phyloP scores from a whole-genome alignment of 2,888 invertebrate species.

The Lasioglossum morio region DNA sequence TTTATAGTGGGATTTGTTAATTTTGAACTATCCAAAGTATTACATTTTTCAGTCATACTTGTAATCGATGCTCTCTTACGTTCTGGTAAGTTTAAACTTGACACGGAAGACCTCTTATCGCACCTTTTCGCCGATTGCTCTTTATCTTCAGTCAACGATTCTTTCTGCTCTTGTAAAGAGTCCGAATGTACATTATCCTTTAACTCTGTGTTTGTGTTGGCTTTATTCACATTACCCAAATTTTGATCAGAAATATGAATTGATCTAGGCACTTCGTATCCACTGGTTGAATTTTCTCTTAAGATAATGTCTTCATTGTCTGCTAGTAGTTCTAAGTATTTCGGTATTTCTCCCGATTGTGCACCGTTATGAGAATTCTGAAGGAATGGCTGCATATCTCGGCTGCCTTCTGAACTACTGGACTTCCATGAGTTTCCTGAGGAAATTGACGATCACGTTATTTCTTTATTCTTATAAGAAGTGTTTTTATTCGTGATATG shows the following conservation, averaged over 20 bases:
- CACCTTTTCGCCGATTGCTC: constrained; percentile 62
- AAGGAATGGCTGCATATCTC: constrained; percentile 85
- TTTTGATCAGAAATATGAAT: constrained; percentile 74
- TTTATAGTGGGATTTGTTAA: constrained; percentile 66
- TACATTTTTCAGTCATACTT: constrained; percentile 77
- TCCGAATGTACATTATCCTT: constrained; percentile 53
- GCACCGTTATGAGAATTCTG: constrained; percentile 78
- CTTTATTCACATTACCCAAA: constrained; percentile 50
- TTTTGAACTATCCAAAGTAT: constrained; percentile 75
- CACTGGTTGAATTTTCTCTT: constrained; percentile 85
- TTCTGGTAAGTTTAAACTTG: constrained; percentile 77
- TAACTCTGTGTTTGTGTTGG: constrained; percentile 31
- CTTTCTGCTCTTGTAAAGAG: constrained; percentile 51
- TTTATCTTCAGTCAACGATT: constrained; percentile 34
- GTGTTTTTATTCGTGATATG: neutral
- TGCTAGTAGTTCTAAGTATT: constrained; percentile 89
- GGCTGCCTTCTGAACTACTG: constrained; percentile 85
- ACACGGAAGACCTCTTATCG: constrained; percentile 76
- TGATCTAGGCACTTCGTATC: constrained; percentile 88
- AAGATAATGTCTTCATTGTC: constrained; percentile 84
- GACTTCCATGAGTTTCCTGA: constrained; percentile 85
- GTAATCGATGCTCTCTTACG: constrained; percentile 73
- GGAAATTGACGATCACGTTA: constrained; percentile 30
- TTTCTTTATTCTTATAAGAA: neutral
- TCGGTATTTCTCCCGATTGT: constrained; percentile 84